Percentiles rank a stretch among this genome's conserved stretches.
Evolutionary conservation across 1,140 invertebrate species (phyloP).

Genomic region (Mya arenaria): DNA sequence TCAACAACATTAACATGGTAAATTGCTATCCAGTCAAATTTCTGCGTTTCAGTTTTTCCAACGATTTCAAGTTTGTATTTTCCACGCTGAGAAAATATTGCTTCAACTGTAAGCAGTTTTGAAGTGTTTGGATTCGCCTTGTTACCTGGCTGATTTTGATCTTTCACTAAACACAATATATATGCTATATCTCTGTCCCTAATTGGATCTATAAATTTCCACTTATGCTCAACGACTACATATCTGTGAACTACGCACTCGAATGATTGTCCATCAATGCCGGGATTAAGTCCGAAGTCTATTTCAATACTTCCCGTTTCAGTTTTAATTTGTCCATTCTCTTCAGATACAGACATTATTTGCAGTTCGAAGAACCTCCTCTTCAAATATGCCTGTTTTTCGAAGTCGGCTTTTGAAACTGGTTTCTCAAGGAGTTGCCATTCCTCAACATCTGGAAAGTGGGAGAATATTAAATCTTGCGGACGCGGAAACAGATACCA

Average conservation of each 20-base stretch:
- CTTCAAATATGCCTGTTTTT: constrained; percentile 2
- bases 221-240: no score
- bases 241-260: no score
- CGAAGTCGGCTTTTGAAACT: not conserved
- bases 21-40: constrained; percentile 22
- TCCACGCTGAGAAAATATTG: constrained; percentile 2
- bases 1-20: constrained; percentile 17
- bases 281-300: not conserved
- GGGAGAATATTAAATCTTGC: constrained; percentile 1
- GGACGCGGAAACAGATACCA: constrained; percentile 27
- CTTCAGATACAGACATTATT: not conserved
- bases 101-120: constrained; percentile 8
- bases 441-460: not conserved
- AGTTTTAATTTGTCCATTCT: not conserved
- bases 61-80: constrained; percentile 28
- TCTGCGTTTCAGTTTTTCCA: not conserved
- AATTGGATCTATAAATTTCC: no score
- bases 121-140: no score
- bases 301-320: not conserved
- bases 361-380: constrained; percentile 14
- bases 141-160: no score
- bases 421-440: constrained; percentile 1
- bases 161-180: no score
- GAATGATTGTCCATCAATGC: no score
- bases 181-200: no score